Base-by-base conservation (phyloP, 2,113 vertebrate genomes). In the Microcebus jonahi region DNA sequence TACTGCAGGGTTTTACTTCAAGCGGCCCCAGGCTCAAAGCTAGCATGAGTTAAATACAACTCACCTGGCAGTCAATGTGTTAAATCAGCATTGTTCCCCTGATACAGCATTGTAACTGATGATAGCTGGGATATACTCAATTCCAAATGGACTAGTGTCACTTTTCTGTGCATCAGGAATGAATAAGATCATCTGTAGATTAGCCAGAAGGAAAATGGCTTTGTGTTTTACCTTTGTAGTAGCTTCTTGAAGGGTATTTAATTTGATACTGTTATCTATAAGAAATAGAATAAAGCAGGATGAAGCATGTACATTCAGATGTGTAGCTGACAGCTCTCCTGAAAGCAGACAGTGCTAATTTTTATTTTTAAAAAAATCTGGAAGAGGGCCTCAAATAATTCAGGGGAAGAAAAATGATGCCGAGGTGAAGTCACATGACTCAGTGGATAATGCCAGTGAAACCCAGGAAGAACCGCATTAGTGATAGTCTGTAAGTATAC, bases 401-500 rank as follows among this genome's bases (percentile, higher is more conserved):
- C 90, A 86, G 61, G 63, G 53, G 15, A 90, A 67, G 80, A 89
- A 88, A 96, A 96, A 86, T 95, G 57, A 96, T 94, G 77, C 77
- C 79, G 65, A 97, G 85, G 42, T 75, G 42, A 97, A 97, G 73
- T 95, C 90, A 96, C 76, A 59, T 91, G 86, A 94, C 23, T 88
- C 71, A 71, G 39, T 80, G 67, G 63, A 96, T 97, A 97, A 97
- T 96, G 93, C 96, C 91, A 76, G 59, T 88, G 84, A 97, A 97
- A 97, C 70, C 81, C 96, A 94, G 97, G 95, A 97, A 98, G 96
- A 94, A 82, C 70, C 0, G 67, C 86, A 96, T 97, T 97, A 97
- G 94, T 95, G 82, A 91, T 96, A 96, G 81, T 94, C 90, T 96
- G 23, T 68, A 97, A 97, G 94, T 90, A 90, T 95, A 85, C 84